Conservation (phyloP, 2,113 vertebrate species). For the Pangasianodon hypophthalmus region DNA sequence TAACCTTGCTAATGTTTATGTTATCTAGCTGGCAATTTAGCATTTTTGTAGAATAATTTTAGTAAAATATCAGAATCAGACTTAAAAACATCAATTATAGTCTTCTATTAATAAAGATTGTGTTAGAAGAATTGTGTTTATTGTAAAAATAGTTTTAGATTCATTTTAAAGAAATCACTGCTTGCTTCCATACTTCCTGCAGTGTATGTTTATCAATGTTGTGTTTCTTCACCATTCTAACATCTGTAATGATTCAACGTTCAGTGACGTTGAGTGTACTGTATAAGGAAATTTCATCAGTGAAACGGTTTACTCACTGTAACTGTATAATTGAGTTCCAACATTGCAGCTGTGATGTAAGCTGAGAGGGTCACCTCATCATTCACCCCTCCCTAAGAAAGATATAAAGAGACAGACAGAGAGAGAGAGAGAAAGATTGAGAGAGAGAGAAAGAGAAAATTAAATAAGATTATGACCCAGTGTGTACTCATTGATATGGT, state of each 20-base stretch:
- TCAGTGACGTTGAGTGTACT: background rate
- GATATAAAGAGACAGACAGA: background rate
- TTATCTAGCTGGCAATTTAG: background rate
- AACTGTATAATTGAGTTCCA: slow-evolving; percentile 72
- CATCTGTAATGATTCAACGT: background rate
- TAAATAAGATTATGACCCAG: too few relatives aligned
- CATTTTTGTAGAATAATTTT: background rate
- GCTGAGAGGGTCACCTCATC: slow-evolving; percentile 81
- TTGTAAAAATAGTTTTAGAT: background rate
- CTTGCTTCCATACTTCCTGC: background rate
- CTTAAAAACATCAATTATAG: too few relatives aligned
- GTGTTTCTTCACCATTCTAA: background rate
- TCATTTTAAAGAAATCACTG: background rate
- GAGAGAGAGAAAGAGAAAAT: background rate
- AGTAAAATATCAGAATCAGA: background rate
- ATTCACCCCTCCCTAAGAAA: slow-evolving; percentile 80
- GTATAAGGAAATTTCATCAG: background rate
- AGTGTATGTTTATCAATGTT: too few relatives aligned
- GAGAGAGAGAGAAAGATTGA: background rate
- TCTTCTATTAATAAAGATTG: background rate
- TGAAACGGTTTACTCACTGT: slow-evolving; percentile 65
- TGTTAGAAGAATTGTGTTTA: background rate
- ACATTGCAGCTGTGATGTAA: slow-evolving; percentile 76
- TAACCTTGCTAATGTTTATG: background rate
- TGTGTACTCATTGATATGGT: background rate